Conservation (phyloP, 2,797 vertebrate species). For the Muscicapa striata region DNA sequence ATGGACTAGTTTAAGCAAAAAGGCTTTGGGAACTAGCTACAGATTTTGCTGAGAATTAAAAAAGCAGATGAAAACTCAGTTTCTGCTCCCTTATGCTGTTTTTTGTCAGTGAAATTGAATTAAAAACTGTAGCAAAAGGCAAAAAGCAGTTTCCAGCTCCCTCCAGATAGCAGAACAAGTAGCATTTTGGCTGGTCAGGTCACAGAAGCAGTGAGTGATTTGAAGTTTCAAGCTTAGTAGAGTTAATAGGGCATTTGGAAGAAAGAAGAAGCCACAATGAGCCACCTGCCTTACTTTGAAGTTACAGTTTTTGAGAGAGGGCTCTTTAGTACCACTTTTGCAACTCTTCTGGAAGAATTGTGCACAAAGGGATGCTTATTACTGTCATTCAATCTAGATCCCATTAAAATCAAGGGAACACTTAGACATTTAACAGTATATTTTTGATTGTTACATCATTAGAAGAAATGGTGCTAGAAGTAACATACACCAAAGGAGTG, state of each 20-base stretch:
- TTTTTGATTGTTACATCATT: neutral
- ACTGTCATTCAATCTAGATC: neutral
- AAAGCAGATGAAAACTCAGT: neutral
- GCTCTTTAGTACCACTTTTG: neutral
- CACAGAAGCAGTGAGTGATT: neutral
- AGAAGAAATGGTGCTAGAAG: neutral
- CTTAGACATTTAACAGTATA: neutral
- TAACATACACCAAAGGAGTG: neutral
- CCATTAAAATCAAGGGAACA: conserved; percentile 4
- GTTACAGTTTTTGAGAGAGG: neutral
- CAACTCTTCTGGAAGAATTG: neutral
- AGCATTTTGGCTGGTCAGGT: neutral
- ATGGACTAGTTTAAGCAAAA: conserved; percentile 8
- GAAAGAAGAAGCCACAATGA: neutral
- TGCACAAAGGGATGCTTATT: neutral
- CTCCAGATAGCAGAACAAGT: neutral
- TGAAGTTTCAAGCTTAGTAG: neutral
- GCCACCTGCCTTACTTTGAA: neutral
- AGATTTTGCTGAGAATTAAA: conserved; percentile 1
- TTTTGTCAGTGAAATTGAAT: neutral
- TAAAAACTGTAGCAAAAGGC: neutral
- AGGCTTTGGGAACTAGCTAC: neutral
- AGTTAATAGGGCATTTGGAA: neutral
- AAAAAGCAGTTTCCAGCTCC: neutral
- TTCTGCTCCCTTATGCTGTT: neutral